Conservation (phyloP, 2,113 vertebrate genomes). For the Scomber scombrus region DNA sequence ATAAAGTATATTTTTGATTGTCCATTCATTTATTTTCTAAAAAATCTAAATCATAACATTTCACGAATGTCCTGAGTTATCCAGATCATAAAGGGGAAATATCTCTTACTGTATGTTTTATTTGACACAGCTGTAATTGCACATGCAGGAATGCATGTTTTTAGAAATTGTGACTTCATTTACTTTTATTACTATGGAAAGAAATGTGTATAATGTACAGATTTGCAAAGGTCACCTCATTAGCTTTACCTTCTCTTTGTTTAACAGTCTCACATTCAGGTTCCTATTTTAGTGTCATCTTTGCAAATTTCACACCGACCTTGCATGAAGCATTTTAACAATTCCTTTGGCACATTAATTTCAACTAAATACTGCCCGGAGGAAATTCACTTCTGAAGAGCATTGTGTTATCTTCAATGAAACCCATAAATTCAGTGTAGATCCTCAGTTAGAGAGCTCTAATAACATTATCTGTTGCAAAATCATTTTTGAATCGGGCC, state of each 20-base stretch:
- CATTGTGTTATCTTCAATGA: neutral
- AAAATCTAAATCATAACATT: constrained; percentile 7
- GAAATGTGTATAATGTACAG: too few relatives aligned
- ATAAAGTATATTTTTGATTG: neutral
- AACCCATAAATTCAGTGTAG: neutral
- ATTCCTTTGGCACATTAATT: too few relatives aligned
- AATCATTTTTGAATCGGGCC: constrained; percentile 3
- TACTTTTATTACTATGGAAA: too few relatives aligned
- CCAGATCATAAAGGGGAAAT: neutral
- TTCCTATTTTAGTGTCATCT: too few relatives aligned
- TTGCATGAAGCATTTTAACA: too few relatives aligned
- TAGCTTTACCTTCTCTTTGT: too few relatives aligned
- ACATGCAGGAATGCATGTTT: neutral
- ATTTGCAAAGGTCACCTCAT: too few relatives aligned
- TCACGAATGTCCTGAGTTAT: neutral
- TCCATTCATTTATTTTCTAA: neutral
- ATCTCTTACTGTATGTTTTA: too few relatives aligned
- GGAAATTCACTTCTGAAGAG: neutral
- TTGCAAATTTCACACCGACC: too few relatives aligned
- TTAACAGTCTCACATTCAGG: too few relatives aligned
- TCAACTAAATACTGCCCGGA: too few relatives aligned
- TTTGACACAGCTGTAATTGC: neutral
- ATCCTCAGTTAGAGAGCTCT: neutral
- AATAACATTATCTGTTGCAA: neutral
- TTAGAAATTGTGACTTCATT: neutral